phyloP scores from a whole-genome alignment of 2,888 invertebrate species.

The Rhimphoctona megacephalus region DNA sequence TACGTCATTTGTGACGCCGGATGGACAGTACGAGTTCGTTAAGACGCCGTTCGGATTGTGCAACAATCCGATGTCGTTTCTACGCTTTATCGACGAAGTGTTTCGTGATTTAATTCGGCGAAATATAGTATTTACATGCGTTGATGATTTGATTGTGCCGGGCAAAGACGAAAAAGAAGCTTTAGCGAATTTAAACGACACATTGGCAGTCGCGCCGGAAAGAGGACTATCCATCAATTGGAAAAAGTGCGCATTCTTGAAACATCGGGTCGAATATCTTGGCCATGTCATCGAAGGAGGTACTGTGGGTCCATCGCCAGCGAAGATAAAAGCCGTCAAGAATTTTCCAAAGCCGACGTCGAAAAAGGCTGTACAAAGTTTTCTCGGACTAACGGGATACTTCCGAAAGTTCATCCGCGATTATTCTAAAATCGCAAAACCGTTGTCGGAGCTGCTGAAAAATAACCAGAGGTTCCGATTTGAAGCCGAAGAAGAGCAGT shows the following conservation, averaged over 20 bases:
- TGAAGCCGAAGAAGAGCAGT: conserved; percentile 1
- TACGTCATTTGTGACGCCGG: too few species aligned
- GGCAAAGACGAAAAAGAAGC: conserved; percentile 58
- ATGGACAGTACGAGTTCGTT: too few species aligned
- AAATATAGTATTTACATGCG: conserved; percentile 53
- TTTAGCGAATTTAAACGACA: conserved; percentile 57
- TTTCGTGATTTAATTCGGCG: too few species aligned
- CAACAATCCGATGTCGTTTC: conserved; percentile 60
- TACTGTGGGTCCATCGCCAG: too few species aligned
- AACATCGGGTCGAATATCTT: too few species aligned
- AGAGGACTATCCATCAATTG: conserved; percentile 68
- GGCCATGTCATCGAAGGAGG: too few species aligned
- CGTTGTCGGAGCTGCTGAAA: conserved; percentile 75
- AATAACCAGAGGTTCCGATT: conserved; percentile 35
- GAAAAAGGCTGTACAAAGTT: conserved; percentile 75
- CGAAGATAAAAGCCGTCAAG: conserved; percentile 72
- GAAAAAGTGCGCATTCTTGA: too few species aligned
- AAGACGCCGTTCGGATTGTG: conserved; percentile 65
- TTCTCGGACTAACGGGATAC: conserved; percentile 79
- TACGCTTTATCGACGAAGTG: conserved; percentile 61
- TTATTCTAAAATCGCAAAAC: too few species aligned
- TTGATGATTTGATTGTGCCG: conserved; percentile 67
- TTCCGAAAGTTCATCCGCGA: conserved; percentile 79
- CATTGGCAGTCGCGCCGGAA: conserved; percentile 61
- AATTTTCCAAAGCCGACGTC: conserved; percentile 75